These are phyloP conservation scores for Epinotia brunnichana DNA, from an alignment of 2,888 invertebrate species.

Conservation along the genomic window DNA sequence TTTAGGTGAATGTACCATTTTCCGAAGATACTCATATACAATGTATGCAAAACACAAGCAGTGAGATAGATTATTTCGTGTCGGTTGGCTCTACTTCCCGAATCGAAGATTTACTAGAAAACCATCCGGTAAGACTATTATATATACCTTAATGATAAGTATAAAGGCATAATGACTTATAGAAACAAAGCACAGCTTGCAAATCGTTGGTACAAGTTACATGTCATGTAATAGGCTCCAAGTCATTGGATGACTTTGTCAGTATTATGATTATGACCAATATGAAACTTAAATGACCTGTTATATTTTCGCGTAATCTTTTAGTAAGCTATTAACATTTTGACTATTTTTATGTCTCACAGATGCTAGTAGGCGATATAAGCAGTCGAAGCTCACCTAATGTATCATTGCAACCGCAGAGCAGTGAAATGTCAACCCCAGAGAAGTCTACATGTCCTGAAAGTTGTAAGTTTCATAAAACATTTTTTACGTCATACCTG, in stretches of 20 bases:
- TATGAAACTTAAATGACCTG: no score
- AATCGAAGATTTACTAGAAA: constrained; percentile 81
- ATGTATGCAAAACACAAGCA: constrained; percentile 88
- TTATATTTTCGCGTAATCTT: no score
- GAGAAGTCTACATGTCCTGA: constrained; percentile 71
- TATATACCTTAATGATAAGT: no score
- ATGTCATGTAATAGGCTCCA: no score
- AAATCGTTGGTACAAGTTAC: no score
- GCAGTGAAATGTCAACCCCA: constrained; percentile 77
- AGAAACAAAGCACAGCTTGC: no score
- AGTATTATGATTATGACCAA: no score
- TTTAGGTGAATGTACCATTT: constrained; percentile 87
- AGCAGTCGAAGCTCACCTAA: constrained; percentile 74
- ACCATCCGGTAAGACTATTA: constrained; percentile 67
- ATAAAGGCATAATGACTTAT: no score
- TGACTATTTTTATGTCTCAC: constrained; percentile 49
- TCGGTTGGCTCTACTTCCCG: constrained; percentile 85
- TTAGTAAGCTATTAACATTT: not conserved
- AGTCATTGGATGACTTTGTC: no score
- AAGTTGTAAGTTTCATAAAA: constrained; percentile 57
- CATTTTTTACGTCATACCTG: no score
- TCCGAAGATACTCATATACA: constrained; percentile 88
- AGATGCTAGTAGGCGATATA: constrained; percentile 78
- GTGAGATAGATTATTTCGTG: constrained; percentile 91
- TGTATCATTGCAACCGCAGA: constrained; percentile 69